Evolutionary conservation across 2,113 vertebrate genomes (phyloP), one percentile per base, ranked within the genome.

Genomic region (Xiphophorus couchianus): DNA sequence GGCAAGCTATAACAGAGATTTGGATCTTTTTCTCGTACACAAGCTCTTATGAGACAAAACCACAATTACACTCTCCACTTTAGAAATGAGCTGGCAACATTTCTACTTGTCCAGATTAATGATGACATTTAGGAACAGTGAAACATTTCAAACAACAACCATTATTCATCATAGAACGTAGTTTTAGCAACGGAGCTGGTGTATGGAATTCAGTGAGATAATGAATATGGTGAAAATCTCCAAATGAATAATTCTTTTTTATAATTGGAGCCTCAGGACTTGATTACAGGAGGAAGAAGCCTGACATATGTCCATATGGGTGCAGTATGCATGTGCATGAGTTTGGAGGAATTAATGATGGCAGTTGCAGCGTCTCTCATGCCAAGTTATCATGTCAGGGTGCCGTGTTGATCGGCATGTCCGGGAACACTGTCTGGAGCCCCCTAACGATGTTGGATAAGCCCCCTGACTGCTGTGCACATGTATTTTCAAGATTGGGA

Each of bases 121-220:
- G 88, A 89, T 84, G 90, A 92, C 83, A 89, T 89, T 88, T 90
- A 92, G 89, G 83, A 84, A 88, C 89, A 90, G 67, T 84, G 80
- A 90, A 86, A 84, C 84, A 76, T 88, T 88, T 92, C 81, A 84
- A 88, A 90, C 51, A 89, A 85, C 89, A 90, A 89, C 78, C 72
- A 90, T 88, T 83, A 89, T 91, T 91, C 82, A 92, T 83, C 67
- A 4, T 51, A 68, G 77, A 90, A 73, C 78, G 83, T 71, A 66
- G 61, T 35, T 79, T 80, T 66, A 76, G 67, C 87, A 88, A 85
- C 79, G 79, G 83, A 85, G 80, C 75, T 65, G 86, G 82, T 78
- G 80, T 77, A 84, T 80, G 76, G 51, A 81, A 77, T 82, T 71
- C 82, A 80, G 64, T 86, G 39, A 82, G 72, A 74, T 93, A 71